A percentile compares a stretch with the other conserved stretches of the same genome.
These are phyloP conservation scores for Ichneumoninae sp. DNA, from an alignment of 2,888 invertebrate genomes.

Conservation along the genomic window DNA sequence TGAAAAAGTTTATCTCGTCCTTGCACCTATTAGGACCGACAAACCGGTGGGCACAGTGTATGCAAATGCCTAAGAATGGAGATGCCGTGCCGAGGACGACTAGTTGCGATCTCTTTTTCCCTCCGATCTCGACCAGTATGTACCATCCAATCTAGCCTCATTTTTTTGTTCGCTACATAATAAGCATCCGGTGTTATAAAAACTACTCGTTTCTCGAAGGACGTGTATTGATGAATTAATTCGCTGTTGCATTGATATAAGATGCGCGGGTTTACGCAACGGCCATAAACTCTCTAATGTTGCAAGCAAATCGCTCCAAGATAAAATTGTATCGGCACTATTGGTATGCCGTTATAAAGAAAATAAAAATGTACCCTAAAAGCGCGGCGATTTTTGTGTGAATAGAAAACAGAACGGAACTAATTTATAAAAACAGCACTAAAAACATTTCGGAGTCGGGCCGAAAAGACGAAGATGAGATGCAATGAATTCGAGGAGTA, in stretches of 20 bases:
- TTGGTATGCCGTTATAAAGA: too few relatives aligned
- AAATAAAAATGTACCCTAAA: too few relatives aligned
- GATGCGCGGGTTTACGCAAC: neutral
- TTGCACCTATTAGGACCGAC: slow-evolving; percentile 67
- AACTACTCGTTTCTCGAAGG: neutral
- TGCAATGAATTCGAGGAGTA: too few relatives aligned
- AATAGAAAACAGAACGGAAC: too few relatives aligned
- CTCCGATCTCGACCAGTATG: neutral
- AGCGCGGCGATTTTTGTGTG: too few relatives aligned
- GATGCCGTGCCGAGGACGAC: slow-evolving; percentile 64
- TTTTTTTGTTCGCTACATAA: neutral
- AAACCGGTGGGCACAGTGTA: slow-evolving; percentile 21
- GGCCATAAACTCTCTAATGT: neutral
- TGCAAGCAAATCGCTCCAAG: neutral
- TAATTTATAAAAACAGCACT: too few relatives aligned
- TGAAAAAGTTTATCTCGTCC: slow-evolving; percentile 65
- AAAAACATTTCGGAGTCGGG: too few relatives aligned
- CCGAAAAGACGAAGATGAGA: too few relatives aligned
- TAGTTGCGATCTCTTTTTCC: slow-evolving; percentile 15
- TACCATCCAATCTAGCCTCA: neutral
- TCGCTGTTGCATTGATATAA: neutral
- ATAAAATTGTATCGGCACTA: neutral
- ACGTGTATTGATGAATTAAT: neutral
- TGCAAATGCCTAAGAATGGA: slow-evolving; percentile 19
- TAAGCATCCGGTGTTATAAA: neutral